Base-by-base conservation (phyloP, 1,140 invertebrate genomes). In the Drosophila pectinifera region DNA sequence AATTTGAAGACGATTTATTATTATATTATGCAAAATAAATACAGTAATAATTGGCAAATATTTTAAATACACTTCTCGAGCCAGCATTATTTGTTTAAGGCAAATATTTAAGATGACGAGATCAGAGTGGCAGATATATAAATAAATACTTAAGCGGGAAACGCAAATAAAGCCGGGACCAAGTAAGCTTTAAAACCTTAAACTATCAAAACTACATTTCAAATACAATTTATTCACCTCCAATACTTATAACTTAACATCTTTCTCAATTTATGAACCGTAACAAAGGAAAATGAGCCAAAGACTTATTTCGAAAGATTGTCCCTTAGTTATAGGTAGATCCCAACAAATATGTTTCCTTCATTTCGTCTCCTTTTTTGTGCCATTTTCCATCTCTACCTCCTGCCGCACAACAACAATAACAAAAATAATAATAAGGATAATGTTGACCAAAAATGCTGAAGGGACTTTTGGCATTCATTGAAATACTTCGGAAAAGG, bases 361-460 rank as follows among this genome's bases (percentile, higher is more conserved):
- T 31, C 18, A 22, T 18, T 63, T 58, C 38, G 4, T 41, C 11
- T 13, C 53, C 16, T 41, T 39, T 24, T 24, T 18, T 31, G 10
- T 18, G 13, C 26, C 28, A 7, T 20, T 39, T n/a, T 24, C n/a
- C 13, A 16, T 28, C 10, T 34, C 16, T 10, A 24, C 58, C 22
- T 18, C 38, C 22, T 26, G 28, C 3, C n/a, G 26, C 16, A 34
- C 28, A 26, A 39, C 36, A 18, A 39, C 49, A 62, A 62, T 16
- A 51, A 51, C 4, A n/a, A 20, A 8, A 18, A 31, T 28, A n/a
- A 11, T 18, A 36, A 34, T 34, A 1, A 36, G 7, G 36, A 63
- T 58, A 24, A 62, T 58, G 31, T 58, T 62, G 34, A 14, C 34
- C 18, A 53, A 58, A 57, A 63, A 41, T 63, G 55, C 53, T 20